These are phyloP conservation scores for Gambelia wislizenii DNA, from an alignment of 2,797 vertebrate genomes.

Conservation along the genomic window DNA sequence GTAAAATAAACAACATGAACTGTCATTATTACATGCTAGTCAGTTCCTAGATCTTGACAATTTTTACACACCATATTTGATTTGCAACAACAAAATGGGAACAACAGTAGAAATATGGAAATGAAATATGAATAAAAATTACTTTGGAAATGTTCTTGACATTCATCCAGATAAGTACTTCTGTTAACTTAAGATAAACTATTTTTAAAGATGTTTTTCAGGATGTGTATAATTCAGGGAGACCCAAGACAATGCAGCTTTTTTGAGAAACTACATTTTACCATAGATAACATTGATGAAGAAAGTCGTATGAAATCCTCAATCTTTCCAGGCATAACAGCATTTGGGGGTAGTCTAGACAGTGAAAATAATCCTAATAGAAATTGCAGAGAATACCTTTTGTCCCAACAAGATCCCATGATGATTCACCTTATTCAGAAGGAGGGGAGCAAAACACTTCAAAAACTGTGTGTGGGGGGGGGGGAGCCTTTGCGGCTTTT, in stretches of 20 bases:
- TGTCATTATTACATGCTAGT: slow-evolving; percentile 47
- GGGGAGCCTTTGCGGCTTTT: too few species aligned
- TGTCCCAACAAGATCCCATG: too few species aligned
- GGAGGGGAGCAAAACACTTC: too few species aligned
- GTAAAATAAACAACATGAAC: slow-evolving; percentile 41
- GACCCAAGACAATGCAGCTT: slow-evolving; percentile 44
- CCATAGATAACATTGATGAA: too few species aligned
- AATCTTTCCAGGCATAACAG: background rate
- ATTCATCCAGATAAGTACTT: slow-evolving; percentile 52
- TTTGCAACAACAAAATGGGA: slow-evolving; percentile 41
- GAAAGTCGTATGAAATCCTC: too few species aligned
- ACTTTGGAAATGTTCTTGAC: slow-evolving; percentile 69
- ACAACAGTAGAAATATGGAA: slow-evolving; percentile 57
- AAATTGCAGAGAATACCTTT: too few species aligned
- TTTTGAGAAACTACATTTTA: slow-evolving; percentile 39
- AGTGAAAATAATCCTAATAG: too few species aligned
- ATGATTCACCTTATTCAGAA: too few species aligned
- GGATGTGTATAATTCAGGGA: slow-evolving; percentile 45
- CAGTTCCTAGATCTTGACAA: slow-evolving; percentile 49
- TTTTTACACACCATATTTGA: slow-evolving; percentile 58
- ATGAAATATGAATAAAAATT: slow-evolving; percentile 65
- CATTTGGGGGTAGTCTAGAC: too few species aligned
- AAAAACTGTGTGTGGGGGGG: too few species aligned
- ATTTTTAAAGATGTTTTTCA: slow-evolving; percentile 42
- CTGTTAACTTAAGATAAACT: slow-evolving; percentile 56